Evolutionary conservation across 2,888 invertebrate species (phyloP).

Genomic region (Melanargia galathea): DNA sequence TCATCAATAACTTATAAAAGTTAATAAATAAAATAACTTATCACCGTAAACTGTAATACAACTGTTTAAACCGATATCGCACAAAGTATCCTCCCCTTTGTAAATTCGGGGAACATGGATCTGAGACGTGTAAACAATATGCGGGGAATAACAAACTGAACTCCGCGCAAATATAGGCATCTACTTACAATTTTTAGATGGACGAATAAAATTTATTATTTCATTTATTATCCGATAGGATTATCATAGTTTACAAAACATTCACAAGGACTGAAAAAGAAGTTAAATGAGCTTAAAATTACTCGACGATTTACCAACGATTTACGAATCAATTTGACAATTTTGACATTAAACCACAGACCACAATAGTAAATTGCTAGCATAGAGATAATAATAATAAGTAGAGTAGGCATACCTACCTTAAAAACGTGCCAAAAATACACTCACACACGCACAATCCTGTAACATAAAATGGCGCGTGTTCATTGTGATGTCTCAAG

Average conservation of each 20-base stretch:
- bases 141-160: slow-evolving; percentile 41
- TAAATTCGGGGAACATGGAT: slow-evolving; percentile 64
- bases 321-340: too few species aligned
- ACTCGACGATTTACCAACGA: slow-evolving; percentile 61
- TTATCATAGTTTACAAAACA: slow-evolving; percentile 71
- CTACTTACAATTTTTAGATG: slow-evolving; percentile 62
- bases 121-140: slow-evolving; percentile 78
- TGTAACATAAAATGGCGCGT: too few species aligned
- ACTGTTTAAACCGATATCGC: slow-evolving; percentile 29
- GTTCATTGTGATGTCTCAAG: too few species aligned
- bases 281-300: slow-evolving; percentile 56
- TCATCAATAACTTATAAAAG: not conserved
- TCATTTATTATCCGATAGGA: slow-evolving; percentile 58
- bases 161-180: slow-evolving; percentile 25
- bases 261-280: slow-evolving; percentile 59
- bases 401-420: too few species aligned
- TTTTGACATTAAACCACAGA: slow-evolving; percentile 49
- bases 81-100: slow-evolving; percentile 74
- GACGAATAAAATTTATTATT: slow-evolving; percentile 53
- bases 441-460: too few species aligned
- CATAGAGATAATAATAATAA: too few species aligned
- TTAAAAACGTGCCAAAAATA: too few species aligned
- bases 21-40: too few species aligned
- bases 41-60: not conserved
- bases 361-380: too few species aligned